These are phyloP conservation scores for Steinernema feltiae DNA, from an alignment of 1,140 invertebrate species.

Conservation along the genomic window DNA sequence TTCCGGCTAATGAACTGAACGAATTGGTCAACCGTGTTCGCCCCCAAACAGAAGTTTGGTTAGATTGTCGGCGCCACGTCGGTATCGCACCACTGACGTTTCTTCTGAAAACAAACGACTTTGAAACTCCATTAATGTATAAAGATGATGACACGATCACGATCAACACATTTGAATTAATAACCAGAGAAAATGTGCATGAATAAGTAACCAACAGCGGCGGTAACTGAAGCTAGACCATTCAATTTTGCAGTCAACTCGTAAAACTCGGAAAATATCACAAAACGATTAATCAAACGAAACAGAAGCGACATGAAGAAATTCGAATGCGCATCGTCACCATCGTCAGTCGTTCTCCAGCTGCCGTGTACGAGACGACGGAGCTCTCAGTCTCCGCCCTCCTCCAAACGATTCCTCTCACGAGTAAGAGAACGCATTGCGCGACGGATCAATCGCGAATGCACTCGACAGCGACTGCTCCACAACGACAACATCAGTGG, in stretches of 20 bases:
- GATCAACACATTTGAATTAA: too few species aligned
- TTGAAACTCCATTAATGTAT: too few species aligned
- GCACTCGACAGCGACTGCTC: constrained; percentile 5
- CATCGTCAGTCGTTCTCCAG: not conserved
- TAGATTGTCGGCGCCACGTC: not conserved
- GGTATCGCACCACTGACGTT: not conserved
- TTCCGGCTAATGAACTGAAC: not conserved
- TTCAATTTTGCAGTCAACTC: too few species aligned
- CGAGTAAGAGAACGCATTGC: constrained; percentile 6
- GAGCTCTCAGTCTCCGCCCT: not conserved
- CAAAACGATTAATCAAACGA: not conserved
- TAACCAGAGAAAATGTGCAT: not conserved
- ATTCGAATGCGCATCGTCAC: not conserved
- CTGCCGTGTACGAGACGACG: not conserved
- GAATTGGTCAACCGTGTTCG: not conserved
- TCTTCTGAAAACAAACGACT: not conserved
- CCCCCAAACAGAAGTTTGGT: constrained; percentile 13
- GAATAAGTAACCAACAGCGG: too few species aligned
- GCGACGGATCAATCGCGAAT: constrained; percentile 9
- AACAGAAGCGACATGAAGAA: not conserved
- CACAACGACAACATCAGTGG: constrained; percentile 2
- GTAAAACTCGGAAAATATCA: too few species aligned
- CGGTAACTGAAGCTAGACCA: too few species aligned
- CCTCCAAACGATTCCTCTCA: constrained; percentile 2
- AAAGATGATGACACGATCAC: not conserved